Base-by-base conservation (phyloP, 2,888 invertebrate genomes). In the Mythimna ferrago region DNA sequence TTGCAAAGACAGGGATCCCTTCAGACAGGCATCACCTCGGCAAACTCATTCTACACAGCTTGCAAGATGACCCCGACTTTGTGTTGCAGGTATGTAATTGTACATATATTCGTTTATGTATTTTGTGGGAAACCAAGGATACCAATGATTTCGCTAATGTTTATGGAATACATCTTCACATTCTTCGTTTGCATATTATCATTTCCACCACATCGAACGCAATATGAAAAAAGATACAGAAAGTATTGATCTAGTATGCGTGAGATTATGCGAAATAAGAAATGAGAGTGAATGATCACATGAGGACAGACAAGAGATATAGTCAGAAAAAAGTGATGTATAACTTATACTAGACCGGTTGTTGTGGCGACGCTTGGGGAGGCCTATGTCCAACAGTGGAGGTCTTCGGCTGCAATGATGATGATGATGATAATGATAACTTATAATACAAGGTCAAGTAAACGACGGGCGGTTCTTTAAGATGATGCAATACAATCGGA, bases 1-100 rank as follows among this genome's bases (percentile, higher is more conserved):
- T 94, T 4, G 93, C 92, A 0, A 80, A 90, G 61, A 84, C 91
- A 0, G 92, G 94, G 1, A 89, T 88, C 16, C 89, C 94, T 0
- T 75, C 82, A 19, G 94, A 94, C 77, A 80, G 92, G 41, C 81
- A 87, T 54, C 94, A 94, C 69, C 80, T 94, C 5, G 94, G 94
- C 2, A 94, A 94, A 80, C 84, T 94, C 1, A 83, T 94, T 53
- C 78, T 93, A 68, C 89, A 90, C 21, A 86, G 90, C 72, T 83
- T 94, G 5, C 90, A 88, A 63, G 92, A 93, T 67, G 90, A 87
- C 1, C 93, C 92, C 0, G 89, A 92, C n/a, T 91, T 90, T 68
- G 21, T 93, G 3, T 53, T 88, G 75, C 94, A 94, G 90, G 93
- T 94, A 86, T 14, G 10, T 14, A 26, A n/a, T n/a, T n/a, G n/a